Base-by-base conservation (phyloP, 2,113 vertebrate species). In the Podarcis muralis region DNA sequence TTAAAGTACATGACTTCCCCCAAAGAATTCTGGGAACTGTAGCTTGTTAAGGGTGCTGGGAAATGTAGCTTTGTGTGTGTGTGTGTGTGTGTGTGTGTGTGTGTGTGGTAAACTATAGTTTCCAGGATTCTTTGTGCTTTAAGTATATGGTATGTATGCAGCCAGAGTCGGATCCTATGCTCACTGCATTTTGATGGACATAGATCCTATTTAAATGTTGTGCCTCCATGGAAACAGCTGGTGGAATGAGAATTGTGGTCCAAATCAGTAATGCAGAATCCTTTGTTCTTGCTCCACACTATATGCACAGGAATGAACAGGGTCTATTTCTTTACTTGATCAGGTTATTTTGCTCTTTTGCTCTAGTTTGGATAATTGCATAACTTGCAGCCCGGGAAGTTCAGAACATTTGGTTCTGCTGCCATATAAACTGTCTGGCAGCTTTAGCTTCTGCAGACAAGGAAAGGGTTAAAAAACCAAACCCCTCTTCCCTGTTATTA, bases 381-480 rank as follows among this genome's bases (percentile, higher is more conserved):
- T 35, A 81, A 18, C n/a, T 25, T 57, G 68, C 25, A 18, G 9
- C 30, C 40, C 18, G 9, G 23, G 68, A 76, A 30, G 35, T 78
- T 66, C 74, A 66, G 57, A 53, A 18, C n/a, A 11, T 65, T 30
- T 75, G 27, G 57, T 35, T 87, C 62, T 53, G 22, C 25, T 85
- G 43, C 48, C 35, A 18, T 37, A 72, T 87, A 27, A 71, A 43
- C 78, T 72, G 66, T 80, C 43, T 87, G 78, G 43, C 37, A 25
- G 53, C 88, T 94, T 93, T 77, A 78, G 83, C 25, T 35, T 83
- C 88, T 81, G 65, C 35, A 81, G 86, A 85, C 83, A 91, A 79
- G 1, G 71, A 92, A 95, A 90, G 88, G 75, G 90, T 95, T 95
- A 96, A 95, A 83, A 81, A 79, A 43, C 43, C 43, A 43, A 20